Percentiles rank a stretch among this genome's conserved stretches.
Evolutionary conservation across 2,113 vertebrate genomes (phyloP).

Genomic region (Ptyas mucosa): DNA sequence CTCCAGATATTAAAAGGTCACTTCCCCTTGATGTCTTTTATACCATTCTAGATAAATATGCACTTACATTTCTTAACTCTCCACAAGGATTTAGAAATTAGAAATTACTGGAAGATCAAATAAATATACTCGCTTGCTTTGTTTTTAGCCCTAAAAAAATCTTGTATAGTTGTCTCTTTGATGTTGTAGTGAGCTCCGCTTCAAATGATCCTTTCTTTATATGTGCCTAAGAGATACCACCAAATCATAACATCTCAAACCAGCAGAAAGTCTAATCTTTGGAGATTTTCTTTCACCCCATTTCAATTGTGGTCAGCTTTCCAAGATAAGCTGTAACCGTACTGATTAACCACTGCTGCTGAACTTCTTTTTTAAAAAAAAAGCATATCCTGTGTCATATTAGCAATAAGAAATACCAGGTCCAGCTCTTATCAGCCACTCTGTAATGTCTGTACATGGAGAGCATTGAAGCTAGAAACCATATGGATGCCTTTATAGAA

Average conservation of each 20-base stretch:
- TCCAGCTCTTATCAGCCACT: neutral
- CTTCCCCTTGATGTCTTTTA: conserved; percentile 51
- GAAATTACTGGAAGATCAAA: conserved; percentile 65
- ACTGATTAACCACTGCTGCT: neutral
- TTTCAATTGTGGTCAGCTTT: neutral
- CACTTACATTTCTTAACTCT: conserved; percentile 43
- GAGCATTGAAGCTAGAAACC: neutral
- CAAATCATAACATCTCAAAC: conserved; percentile 6
- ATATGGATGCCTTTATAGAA: neutral
- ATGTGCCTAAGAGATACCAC: neutral
- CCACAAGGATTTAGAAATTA: conserved; percentile 63
- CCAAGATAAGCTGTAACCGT: neutral
- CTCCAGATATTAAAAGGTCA: conserved; percentile 54
- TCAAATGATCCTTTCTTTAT: conserved; percentile 54
- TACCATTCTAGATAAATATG: conserved; percentile 38
- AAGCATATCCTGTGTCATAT: neutral
- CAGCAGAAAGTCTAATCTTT: neutral
- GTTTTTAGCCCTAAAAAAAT: conserved; percentile 47
- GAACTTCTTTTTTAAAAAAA: neutral
- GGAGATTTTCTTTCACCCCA: neutral
- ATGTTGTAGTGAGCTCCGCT: conserved; percentile 52
- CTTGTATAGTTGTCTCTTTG: conserved; percentile 55
- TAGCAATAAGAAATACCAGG: neutral
- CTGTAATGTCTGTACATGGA: neutral
- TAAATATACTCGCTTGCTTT: conserved; percentile 41